Percentiles rank a stretch among this genome's conserved stretches.
Conservation (phyloP, 2,888 invertebrate genomes). For the Lepidochrysops patricia region DNA sequence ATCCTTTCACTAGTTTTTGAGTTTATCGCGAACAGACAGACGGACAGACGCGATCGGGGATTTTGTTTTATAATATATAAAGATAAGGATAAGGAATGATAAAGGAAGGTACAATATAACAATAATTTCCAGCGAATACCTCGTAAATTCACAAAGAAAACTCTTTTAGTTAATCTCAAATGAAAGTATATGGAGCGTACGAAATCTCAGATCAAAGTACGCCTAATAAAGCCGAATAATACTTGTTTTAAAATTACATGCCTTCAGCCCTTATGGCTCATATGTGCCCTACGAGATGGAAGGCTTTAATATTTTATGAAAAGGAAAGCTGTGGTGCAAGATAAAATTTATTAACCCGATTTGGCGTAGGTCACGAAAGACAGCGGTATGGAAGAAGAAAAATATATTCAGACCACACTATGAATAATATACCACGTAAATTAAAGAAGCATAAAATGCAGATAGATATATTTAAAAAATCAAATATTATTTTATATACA, state of each 20-base stretch:
- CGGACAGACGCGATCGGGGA: too few relatives aligned
- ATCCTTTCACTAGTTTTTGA: too few relatives aligned
- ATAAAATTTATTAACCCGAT: background rate
- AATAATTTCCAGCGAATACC: background rate
- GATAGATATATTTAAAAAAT: too few relatives aligned
- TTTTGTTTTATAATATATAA: too few relatives aligned
- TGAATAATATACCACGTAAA: too few relatives aligned
- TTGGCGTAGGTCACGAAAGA: background rate
- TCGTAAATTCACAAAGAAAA: background rate
- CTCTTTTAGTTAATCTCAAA: background rate
- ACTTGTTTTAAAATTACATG: constrained; percentile 37
- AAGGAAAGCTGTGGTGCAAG: constrained; percentile 41
- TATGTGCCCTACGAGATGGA: constrained; percentile 50
- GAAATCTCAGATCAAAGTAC: background rate
- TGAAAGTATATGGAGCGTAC: background rate
- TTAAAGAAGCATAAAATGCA: too few relatives aligned
- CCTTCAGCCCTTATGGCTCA: constrained; percentile 35
- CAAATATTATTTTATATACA: too few relatives aligned
- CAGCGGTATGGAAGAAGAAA: too few relatives aligned
- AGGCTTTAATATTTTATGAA: constrained; percentile 62
- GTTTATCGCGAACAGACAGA: too few relatives aligned
- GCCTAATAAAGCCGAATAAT: constrained; percentile 16
- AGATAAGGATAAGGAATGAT: too few relatives aligned
- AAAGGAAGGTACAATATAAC: too few relatives aligned
- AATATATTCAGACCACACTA: too few relatives aligned